Evolutionary conservation across 2,797 vertebrate species (phyloP), one percentile per base, ranked within the genome.

Genomic region (Mastacembelus armatus): DNA sequence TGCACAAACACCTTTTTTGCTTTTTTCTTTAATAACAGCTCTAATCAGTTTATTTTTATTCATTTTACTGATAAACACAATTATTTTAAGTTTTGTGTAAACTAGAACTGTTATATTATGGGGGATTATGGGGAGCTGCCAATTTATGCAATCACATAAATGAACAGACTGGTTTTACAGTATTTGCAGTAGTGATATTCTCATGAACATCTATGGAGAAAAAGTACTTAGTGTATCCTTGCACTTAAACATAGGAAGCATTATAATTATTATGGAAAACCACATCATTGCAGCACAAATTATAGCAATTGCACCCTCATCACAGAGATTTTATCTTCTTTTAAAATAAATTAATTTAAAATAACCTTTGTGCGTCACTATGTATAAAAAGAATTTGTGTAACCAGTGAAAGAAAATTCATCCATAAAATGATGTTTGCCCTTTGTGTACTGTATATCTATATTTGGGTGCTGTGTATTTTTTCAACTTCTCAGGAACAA

Each of bases 401-500:
- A 18, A 32, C 18, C 49, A 49, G 30, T 52, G 1, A 39, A 55
- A 59, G 21, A 50, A 29, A 10, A 60, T 43, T 10, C 4, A 48
- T 56, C 5, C 21, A 22, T 59, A 48, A 61, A 74, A 18, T 22
- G 18, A 66, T 39, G 22, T 50, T 12, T 52, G 30, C 11, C 51
- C 42, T 45, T 62, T 69, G 26, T 12, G 55, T 38, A n/a, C n/a
- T n/a, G n/a, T n/a, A n/a, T n/a, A n/a, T n/a, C n/a, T n/a, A n/a
- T n/a, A 58, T 58, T 16, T 51, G 26, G 50, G 51, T 56, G 7
- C 5, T 21, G 63, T 62, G 59, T 39, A 58, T 19, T 52, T 27
- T 44, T 14, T n/a, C n/a, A n/a, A n/a, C 2, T 62, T 55, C 21
- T 63, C 50, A 42, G 66, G 47, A 45, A 66, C 29, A 45, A 50